phyloP scores from a whole-genome alignment of 1,140 invertebrate species.

The Laupala kohalensis region DNA sequence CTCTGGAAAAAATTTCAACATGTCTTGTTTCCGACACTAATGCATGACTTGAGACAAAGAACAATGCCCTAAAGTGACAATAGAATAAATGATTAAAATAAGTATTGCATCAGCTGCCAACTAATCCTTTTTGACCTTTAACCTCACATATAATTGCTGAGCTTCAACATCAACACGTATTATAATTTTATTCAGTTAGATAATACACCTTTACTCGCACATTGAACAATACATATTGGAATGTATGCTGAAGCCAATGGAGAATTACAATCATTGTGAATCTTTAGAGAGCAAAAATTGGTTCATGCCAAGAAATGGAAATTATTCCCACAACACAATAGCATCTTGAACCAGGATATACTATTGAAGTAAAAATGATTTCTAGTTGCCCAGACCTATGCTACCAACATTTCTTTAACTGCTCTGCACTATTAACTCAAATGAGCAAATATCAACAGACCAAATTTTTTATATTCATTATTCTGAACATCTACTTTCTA shows the following conservation, averaged over 20 bases:
- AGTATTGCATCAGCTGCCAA: not conserved
- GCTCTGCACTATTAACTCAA: too few species aligned
- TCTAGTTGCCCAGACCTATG: too few species aligned
- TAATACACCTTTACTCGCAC: not conserved
- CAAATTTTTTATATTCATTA: too few species aligned
- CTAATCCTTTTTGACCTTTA: not conserved
- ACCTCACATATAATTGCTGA: not conserved
- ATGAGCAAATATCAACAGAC: too few species aligned
- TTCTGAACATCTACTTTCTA: too few species aligned
- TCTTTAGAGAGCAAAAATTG: not conserved
- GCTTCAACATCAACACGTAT: not conserved
- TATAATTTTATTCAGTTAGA: not conserved
- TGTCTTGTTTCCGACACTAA: not conserved
- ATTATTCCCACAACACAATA: too few species aligned
- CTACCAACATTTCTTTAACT: too few species aligned
- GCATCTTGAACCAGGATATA: too few species aligned
- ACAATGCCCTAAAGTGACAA: too few species aligned
- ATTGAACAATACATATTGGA: not conserved
- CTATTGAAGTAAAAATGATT: too few species aligned
- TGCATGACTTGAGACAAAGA: not conserved
- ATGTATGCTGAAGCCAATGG: not conserved
- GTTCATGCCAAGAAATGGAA: too few species aligned
- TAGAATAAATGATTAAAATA: not conserved
- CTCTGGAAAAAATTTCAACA: not conserved
- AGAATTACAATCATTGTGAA: not conserved